A percentile compares a stretch with the other conserved stretches of the same genome.
Evolutionary conservation across 2,113 vertebrate genomes (phyloP).

Genomic region (Clinocottus analis): DNA sequence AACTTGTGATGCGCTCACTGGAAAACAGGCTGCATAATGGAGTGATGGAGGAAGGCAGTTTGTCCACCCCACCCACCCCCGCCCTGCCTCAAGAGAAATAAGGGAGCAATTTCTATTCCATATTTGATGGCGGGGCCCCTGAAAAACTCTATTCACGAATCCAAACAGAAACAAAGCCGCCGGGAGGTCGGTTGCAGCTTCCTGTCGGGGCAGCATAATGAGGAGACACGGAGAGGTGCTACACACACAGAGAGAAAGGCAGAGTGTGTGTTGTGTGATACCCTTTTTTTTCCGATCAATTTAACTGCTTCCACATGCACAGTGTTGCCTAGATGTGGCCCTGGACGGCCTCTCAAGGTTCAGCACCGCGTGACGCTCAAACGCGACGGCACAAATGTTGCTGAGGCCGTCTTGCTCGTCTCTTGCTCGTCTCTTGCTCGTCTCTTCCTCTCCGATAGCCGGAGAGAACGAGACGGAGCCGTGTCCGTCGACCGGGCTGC

Average conservation of each 20-base stretch:
- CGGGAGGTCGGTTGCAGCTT: conserved; percentile 93
- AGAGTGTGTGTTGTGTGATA: conserved; percentile 54
- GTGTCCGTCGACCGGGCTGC: conserved; percentile 84
- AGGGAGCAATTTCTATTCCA: conserved; percentile 98
- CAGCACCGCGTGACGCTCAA: conserved; percentile 10
- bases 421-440: conserved; percentile 68
- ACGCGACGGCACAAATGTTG: conserved; percentile 34
- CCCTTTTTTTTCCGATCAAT: conserved; percentile 88
- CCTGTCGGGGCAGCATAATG: conserved; percentile 93
- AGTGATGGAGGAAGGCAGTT: conserved; percentile 88
- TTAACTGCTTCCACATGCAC: conserved; percentile 88
- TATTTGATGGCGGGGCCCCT: conserved; percentile 93
- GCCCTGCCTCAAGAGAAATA: conserved; percentile 95
- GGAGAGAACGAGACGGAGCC: conserved; percentile 68
- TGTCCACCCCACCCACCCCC: conserved; percentile 36
- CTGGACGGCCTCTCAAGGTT: conserved; percentile 43
- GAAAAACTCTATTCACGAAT: conserved; percentile 98
- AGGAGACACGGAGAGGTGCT: conserved; percentile 80
- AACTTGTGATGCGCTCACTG: conserved; percentile 98
- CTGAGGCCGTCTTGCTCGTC: conserved; percentile 38
- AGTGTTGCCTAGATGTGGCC: conserved; percentile 89
- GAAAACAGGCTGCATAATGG: conserved; percentile 99
- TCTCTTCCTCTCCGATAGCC: conserved; percentile 86
- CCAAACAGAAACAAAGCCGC: conserved; percentile 99
- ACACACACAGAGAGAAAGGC: conserved; percentile 19